Evolutionary conservation across 1,140 invertebrate genomes (phyloP), one percentile per base, ranked within the genome.

Genomic region (Brachionus calyciflorus): DNA sequence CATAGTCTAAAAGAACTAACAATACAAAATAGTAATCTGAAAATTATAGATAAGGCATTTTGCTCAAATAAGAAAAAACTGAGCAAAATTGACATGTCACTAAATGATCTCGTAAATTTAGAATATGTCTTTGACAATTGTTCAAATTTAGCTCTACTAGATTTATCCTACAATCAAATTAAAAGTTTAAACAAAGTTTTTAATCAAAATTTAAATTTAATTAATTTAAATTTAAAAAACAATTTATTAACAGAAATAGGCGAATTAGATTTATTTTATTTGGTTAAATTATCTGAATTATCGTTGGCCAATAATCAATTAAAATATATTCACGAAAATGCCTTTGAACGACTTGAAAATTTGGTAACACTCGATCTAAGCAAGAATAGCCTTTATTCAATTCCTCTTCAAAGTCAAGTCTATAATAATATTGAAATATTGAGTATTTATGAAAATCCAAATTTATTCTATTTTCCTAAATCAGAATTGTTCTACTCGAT

Each of bases 51-150:
- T 30, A n/a, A 19, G 12, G 44, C 49, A 6, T 73, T 73, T 51
- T 73, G 69, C 24, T 28, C 26, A 30, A 19, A 6, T 24, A 73
- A 70, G 21, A 19, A 40, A 12, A 14, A 9, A 19, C 46, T 73
- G 10, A 17, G 10, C 14, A 73, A 73, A 51, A 33, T 73, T 12
- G 69, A 73, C 17, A 51, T 73, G 24, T 49, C 69, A 1, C 28
- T 26, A 12, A 73, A 73, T 41, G 28, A 55, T 33, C 3, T 73
- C 10, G 46, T 40, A 51, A 33, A 55, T 37, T 19, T 73, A 1
- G 40, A 73, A 33, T 51, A 37, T 30, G 46, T 73, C 9, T 55
- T 73, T 19, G 69, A 73, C 26, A 19, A 73, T 4, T 73, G 69
- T 28, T 7, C 33, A 28, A 37, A 33, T 3, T 26, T 73, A 21